Percentiles rank a stretch among this genome's conserved stretches.
phyloP scores from a whole-genome alignment of 2,113 vertebrate species.

The Colossoma macropomum region DNA sequence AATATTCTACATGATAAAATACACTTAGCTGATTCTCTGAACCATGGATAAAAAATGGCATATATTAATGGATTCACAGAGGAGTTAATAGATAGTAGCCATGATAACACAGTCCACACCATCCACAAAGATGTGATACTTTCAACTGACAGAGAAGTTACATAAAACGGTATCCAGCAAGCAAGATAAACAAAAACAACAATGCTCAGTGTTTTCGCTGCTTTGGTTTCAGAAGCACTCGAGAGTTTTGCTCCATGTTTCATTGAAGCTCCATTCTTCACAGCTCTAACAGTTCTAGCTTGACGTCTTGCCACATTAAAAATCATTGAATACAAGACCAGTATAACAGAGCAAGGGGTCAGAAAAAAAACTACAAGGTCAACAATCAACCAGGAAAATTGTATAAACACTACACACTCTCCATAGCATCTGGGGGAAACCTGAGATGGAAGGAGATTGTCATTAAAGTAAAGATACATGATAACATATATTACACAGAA shows the following conservation, averaged over 20 bases:
- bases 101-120: not conserved
- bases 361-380: not conserved
- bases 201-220: not conserved
- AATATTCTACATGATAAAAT: not conserved
- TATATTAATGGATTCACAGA: not conserved
- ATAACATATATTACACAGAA: constrained; percentile 51
- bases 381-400: not conserved
- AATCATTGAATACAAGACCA: not conserved
- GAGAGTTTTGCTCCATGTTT: not conserved
- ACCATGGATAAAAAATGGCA: not conserved
- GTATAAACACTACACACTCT: not conserved
- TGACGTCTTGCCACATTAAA: not conserved
- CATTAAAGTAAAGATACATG: constrained; percentile 11
- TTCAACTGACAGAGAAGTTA: not conserved
- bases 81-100: not conserved
- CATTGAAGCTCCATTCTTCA: not conserved
- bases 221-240: not conserved
- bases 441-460: not conserved
- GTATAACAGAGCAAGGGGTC: not conserved
- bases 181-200: not conserved
- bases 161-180: not conserved
- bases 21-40: not conserved
- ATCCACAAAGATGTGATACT: not conserved
- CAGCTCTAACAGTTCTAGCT: not conserved
- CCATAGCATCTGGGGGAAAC: not conserved